Conservation (phyloP, 2,797 vertebrate species). For the Brotogeris chrysoptera region DNA sequence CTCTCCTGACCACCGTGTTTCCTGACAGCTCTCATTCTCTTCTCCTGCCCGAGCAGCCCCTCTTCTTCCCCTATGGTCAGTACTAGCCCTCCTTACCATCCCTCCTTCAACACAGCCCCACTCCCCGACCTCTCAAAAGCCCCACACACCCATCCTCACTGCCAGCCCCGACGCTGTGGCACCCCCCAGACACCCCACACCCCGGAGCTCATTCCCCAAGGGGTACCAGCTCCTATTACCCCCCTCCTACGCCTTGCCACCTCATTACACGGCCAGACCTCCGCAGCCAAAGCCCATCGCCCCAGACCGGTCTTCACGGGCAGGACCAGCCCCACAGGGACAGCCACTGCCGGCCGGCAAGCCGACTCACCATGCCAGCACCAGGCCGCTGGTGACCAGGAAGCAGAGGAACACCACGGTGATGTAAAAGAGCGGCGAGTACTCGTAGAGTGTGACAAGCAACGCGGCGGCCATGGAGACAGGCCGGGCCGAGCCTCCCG, state of each 20-base stretch:
- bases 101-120: neutral
- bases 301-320: too few species aligned
- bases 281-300: neutral
- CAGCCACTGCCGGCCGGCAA: neutral
- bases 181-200: neutral
- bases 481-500: too few species aligned
- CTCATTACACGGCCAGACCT: neutral
- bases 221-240: neutral
- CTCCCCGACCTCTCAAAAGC: fast-evolving
- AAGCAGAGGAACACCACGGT: slow-evolving; percentile 90
- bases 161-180: neutral
- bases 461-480: slow-evolving; percentile 85
- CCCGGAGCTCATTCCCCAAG: neutral
- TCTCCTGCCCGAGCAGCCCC: neutral
- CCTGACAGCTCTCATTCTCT: neutral
- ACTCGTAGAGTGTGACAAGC: slow-evolving; percentile 89
- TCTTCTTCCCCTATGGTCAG: neutral
- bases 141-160: neutral
- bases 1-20: neutral
- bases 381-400: slow-evolving; percentile 88
- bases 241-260: fast-evolving
- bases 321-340: too few species aligned
- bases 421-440: slow-evolving; percentile 92
- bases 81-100: neutral
- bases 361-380: slow-evolving; percentile 86